A percentile compares a stretch with the other conserved stretches of the same genome.
Evolutionary conservation across 2,113 vertebrate genomes (phyloP).

Genomic region (Megaleporinus macrocephalus): DNA sequence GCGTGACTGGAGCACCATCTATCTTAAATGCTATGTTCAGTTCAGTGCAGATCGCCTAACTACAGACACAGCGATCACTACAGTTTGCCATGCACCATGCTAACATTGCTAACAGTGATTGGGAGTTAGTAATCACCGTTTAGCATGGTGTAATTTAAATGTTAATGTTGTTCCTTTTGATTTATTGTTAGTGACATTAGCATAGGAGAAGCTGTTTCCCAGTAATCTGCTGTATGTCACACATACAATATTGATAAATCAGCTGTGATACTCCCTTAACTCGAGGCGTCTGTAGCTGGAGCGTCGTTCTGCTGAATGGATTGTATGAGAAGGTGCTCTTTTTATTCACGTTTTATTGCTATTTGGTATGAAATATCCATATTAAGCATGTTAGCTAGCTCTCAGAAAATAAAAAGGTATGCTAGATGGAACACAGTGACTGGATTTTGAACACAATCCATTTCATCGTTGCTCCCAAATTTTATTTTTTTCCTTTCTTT

Average conservation of each 20-base stretch:
- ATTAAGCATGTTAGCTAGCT: conserved; percentile 54
- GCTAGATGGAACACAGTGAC: conserved; percentile 45
- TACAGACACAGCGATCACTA: neutral
- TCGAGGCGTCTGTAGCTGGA: neutral
- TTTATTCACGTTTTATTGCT: neutral
- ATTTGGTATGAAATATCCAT: conserved; percentile 13
- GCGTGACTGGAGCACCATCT: neutral
- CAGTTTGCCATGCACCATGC: too few relatives aligned
- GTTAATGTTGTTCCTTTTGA: too few relatives aligned
- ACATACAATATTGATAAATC: too few relatives aligned
- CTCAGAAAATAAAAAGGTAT: conserved; percentile 34
- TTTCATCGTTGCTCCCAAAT: too few relatives aligned
- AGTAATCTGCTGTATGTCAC: too few relatives aligned
- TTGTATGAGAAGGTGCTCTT: conserved; percentile 30
- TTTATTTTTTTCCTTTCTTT: conserved; percentile 61
- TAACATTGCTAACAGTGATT: too few relatives aligned
- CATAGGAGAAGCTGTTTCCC: too few relatives aligned
- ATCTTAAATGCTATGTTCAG: neutral
- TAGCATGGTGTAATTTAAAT: too few relatives aligned
- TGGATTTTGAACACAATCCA: conserved; percentile 51
- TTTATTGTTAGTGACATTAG: too few relatives aligned
- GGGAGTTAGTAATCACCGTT: too few relatives aligned
- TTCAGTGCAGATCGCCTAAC: neutral
- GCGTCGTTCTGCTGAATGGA: neutral
- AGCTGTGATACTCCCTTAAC: too few relatives aligned